phyloP scores from a whole-genome alignment of 2,888 invertebrate genomes.

The Chloroclystis v-ata region DNA sequence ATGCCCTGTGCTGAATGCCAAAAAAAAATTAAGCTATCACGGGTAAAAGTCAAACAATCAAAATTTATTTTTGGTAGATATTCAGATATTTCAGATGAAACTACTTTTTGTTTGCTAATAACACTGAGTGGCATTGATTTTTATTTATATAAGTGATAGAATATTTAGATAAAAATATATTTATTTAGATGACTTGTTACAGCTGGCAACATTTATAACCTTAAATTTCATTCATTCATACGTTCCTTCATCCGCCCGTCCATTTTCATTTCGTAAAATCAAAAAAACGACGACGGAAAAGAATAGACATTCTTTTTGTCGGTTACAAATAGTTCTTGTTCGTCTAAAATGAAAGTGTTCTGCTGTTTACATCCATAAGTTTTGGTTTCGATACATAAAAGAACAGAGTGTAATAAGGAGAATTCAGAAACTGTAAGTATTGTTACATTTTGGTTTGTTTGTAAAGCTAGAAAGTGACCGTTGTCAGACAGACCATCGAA shows the following conservation, averaged over 20 bases:
- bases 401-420: conserved; percentile 33
- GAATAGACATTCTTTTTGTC: conserved; percentile 53
- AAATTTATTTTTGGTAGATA: too few species aligned
- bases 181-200: too few species aligned
- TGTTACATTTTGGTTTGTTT: conserved; percentile 68
- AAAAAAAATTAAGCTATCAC: too few species aligned
- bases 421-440: conserved; percentile 61
- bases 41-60: too few species aligned
- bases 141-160: too few species aligned
- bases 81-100: too few species aligned
- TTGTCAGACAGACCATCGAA: conserved; percentile 56
- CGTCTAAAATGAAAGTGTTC: conserved; percentile 60
- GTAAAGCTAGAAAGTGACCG: conserved; percentile 72
- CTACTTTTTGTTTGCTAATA: too few species aligned
- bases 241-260: conserved; percentile 41
- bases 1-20: too few species aligned
- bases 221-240: not conserved
- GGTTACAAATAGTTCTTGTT: conserved; percentile 47
- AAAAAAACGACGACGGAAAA: conserved; percentile 70
- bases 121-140: too few species aligned
- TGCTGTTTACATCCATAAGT: conserved; percentile 43
- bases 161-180: too few species aligned
- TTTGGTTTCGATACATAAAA: conserved; percentile 44
- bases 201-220: not conserved
- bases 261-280: conserved; percentile 69